Conservation (phyloP, 2,888 invertebrate genomes). For the Corythucha ciliata region DNA sequence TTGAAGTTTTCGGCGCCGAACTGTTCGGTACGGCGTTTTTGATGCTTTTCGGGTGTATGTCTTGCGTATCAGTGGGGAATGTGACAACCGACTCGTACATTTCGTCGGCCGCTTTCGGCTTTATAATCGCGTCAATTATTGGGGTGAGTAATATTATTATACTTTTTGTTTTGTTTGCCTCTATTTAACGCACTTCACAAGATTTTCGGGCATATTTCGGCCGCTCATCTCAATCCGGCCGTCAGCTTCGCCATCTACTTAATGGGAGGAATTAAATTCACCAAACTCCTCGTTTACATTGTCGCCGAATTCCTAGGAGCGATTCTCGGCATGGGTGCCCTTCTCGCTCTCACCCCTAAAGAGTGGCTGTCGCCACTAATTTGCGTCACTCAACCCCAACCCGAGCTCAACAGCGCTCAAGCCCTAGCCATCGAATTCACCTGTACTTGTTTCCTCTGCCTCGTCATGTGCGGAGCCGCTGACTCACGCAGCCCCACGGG, state of each 20-base stretch:
- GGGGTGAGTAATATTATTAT: constrained; percentile 25
- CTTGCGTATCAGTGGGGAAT: constrained; percentile 14
- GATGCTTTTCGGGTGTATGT: constrained; percentile 64
- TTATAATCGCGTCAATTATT: constrained; percentile 30
- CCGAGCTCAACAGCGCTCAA: constrained; percentile 42
- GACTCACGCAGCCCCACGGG: constrained; percentile 49
- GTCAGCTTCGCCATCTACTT: constrained; percentile 59
- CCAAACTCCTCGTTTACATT: constrained; percentile 52
- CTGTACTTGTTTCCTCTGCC: constrained; percentile 53
- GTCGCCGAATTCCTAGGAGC: constrained; percentile 59
- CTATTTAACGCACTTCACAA: too few species aligned
- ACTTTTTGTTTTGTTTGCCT: too few species aligned
- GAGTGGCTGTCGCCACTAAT: constrained; percentile 39
- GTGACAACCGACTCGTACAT: constrained; percentile 48
- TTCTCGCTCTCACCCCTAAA: constrained; percentile 43
- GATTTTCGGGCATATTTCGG: constrained; percentile 67
- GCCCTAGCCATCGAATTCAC: constrained; percentile 52
- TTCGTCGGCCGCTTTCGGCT: constrained; percentile 42
- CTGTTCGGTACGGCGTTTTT: constrained; percentile 57
- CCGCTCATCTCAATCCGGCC: constrained; percentile 67
- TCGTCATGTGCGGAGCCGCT: constrained; percentile 62
- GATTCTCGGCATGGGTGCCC: constrained; percentile 56
- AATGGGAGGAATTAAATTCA: constrained; percentile 48
- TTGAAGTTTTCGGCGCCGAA: constrained; percentile 50
- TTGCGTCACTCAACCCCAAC: constrained; percentile 54